A percentile compares a stretch with the other conserved stretches of the same genome.
These are phyloP conservation scores for Phorcus lineatus DNA, from an alignment of 2,888 invertebrate species.

Conservation along the genomic window DNA sequence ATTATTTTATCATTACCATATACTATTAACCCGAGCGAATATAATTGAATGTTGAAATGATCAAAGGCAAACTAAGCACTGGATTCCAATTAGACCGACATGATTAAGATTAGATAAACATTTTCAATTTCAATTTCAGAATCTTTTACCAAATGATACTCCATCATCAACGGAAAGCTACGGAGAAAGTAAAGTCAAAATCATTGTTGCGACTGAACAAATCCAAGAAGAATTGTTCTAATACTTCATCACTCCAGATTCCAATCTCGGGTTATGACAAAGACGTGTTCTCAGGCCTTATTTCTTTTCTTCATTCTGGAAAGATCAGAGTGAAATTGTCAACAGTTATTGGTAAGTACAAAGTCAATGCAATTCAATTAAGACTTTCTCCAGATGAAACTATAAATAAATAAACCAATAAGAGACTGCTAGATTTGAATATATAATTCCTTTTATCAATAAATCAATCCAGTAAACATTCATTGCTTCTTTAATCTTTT, in stretches of 20 bases:
- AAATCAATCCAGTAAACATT: too few relatives aligned
- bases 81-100: too few relatives aligned
- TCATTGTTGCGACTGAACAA: neutral
- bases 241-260: neutral
- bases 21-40: too few relatives aligned
- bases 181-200: neutral
- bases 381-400: too few relatives aligned
- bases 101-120: too few relatives aligned
- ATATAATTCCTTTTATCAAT: too few relatives aligned
- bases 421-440: too few relatives aligned
- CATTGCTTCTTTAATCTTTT: too few relatives aligned
- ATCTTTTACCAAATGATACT: slow-evolving; percentile 7
- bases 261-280: neutral
- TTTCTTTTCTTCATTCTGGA: neutral
- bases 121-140: neutral
- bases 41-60: too few relatives aligned
- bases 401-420: too few relatives aligned
- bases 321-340: neutral
- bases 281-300: neutral
- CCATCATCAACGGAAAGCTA: neutral
- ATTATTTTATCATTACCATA: too few relatives aligned
- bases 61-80: too few relatives aligned
- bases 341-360: neutral
- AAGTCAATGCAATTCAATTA: neutral
- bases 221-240: neutral